These are phyloP conservation scores for Cerceris ruficornis DNA, from an alignment of 2,888 invertebrate species.

Conservation along the genomic window DNA sequence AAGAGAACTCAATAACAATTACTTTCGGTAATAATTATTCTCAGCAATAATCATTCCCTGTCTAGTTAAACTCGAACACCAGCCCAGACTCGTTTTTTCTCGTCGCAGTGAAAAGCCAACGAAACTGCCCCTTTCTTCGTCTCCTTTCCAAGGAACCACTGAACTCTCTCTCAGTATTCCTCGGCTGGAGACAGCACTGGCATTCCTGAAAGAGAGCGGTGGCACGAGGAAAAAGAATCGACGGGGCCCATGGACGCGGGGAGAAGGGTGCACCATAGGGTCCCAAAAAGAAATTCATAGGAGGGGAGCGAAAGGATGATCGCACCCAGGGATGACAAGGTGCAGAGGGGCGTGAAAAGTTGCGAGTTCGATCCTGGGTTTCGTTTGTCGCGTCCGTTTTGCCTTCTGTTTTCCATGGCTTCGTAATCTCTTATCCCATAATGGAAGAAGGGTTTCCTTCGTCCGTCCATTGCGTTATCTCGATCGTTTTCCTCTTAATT, in stretches of 20 bases:
- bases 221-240: constrained; percentile 40
- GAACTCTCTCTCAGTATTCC: constrained; percentile 61
- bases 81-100: background rate
- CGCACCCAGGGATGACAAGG: constrained; percentile 51
- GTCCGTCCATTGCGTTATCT: no score
- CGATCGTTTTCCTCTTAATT: no score
- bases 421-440: no score
- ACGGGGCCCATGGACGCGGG: constrained; percentile 14
- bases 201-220: constrained; percentile 61
- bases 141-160: constrained; percentile 69
- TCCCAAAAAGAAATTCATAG: constrained; percentile 12
- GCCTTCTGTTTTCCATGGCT: no score
- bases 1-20: no score
- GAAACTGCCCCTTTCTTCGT: constrained; percentile 49
- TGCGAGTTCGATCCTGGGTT: constrained; percentile 43
- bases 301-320: constrained; percentile 37
- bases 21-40: no score
- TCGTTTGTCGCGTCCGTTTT: constrained; percentile 3
- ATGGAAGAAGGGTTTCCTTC: no score
- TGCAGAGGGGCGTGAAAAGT: constrained; percentile 54
- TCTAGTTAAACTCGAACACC: no score
- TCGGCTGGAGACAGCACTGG: constrained; percentile 60
- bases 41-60: no score
- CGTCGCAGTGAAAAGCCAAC: constrained; percentile 25
- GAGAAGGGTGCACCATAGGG: constrained; percentile 32